phyloP scores from a whole-genome alignment of 2,797 vertebrate species.

The Danio choprae region DNA sequence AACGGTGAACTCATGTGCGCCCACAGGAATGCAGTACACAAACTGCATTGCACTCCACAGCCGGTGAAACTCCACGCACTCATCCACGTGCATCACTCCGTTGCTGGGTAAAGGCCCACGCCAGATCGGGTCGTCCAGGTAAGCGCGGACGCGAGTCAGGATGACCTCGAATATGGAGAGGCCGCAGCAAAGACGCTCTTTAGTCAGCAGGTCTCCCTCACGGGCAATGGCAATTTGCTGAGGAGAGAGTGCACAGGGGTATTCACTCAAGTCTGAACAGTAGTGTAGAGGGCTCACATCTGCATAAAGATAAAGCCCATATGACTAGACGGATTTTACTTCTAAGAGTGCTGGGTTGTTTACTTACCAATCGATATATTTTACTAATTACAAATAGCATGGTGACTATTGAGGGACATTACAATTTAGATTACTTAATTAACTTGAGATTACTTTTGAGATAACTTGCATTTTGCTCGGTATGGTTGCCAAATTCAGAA shows the following conservation, averaged over 20 bases:
- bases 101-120: slow-evolving; percentile 95
- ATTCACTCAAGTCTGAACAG: neutral
- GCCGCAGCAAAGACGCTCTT: slow-evolving; percentile 97
- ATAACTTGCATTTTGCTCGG: too few relatives aligned
- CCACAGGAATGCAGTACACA: slow-evolving; percentile 98
- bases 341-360: too few relatives aligned
- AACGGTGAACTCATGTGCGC: slow-evolving; percentile 96
- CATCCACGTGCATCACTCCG: slow-evolving; percentile 98
- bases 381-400: too few relatives aligned
- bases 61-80: slow-evolving; percentile 97
- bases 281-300: too few relatives aligned
- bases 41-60: slow-evolving; percentile 99
- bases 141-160: slow-evolving; percentile 89
- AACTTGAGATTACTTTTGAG: too few relatives aligned
- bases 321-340: too few relatives aligned
- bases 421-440: too few relatives aligned
- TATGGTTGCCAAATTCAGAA: too few relatives aligned
- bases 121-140: slow-evolving; percentile 96
- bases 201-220: slow-evolving; percentile 96
- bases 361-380: too few relatives aligned
- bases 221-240: slow-evolving; percentile 98
- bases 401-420: too few relatives aligned
- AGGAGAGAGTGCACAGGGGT: slow-evolving; percentile 6
- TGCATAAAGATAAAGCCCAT: neutral
- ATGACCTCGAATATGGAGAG: slow-evolving; percentile 99